phyloP scores from a whole-genome alignment of 2,888 invertebrate genomes.

The Zygothrica quintamaculata region DNA sequence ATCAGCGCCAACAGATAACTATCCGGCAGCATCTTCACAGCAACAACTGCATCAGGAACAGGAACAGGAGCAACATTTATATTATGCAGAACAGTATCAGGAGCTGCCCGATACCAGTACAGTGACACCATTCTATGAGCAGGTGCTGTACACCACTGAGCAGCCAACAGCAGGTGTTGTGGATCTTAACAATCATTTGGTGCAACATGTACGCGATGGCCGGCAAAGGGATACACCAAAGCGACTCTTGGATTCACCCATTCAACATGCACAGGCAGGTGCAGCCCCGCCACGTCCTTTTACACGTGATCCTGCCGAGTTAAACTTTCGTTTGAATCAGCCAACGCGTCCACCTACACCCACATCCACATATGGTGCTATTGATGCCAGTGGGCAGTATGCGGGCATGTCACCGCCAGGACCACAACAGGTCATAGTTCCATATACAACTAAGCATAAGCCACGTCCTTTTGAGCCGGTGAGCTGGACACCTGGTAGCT shows the following conservation, averaged over 20 bases:
- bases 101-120: constrained; percentile 48
- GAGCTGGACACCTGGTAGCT: constrained; percentile 71
- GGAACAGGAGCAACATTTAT: constrained; percentile 39
- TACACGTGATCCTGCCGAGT: constrained; percentile 83
- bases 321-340: constrained; percentile 65
- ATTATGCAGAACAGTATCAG: constrained; percentile 56
- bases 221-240: constrained; percentile 83
- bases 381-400: constrained; percentile 83
- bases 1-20: constrained; percentile 66
- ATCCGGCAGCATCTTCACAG: constrained; percentile 76
- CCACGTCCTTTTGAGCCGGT: constrained; percentile 85
- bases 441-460: constrained; percentile 88
- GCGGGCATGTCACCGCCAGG: constrained; percentile 80
- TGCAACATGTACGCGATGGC: constrained; percentile 12
- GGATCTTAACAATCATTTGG: constrained; percentile 65
- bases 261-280: constrained; percentile 71
- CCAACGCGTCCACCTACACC: constrained; percentile 73
- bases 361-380: constrained; percentile 82
- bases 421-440: constrained; percentile 91
- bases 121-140: constrained; percentile 33
- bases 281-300: constrained; percentile 85
- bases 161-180: constrained; percentile 36
- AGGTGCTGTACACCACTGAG: constrained; percentile 46
- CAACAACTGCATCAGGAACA: constrained; percentile 53
- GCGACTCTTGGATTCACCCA: constrained; percentile 86